A percentile compares a stretch with the other conserved stretches of the same genome.
phyloP scores from a whole-genome alignment of 1,140 invertebrate species.

The Trachelipus rathkii region DNA sequence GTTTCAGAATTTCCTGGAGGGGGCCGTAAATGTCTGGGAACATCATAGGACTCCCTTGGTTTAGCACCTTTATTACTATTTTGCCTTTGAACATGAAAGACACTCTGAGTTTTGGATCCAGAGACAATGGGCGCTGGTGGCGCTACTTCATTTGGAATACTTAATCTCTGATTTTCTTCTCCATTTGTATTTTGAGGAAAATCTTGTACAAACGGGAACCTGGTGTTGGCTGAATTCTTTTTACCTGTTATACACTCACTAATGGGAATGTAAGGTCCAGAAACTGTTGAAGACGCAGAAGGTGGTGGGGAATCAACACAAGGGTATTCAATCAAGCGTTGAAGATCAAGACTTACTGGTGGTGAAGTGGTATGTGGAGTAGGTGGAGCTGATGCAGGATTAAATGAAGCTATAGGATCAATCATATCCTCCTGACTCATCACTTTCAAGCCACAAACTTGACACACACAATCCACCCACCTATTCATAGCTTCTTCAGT shows the following conservation, averaged over 20 bases:
- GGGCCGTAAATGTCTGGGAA: constrained; percentile 24
- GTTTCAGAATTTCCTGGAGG: constrained; percentile 32
- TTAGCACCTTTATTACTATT: constrained; percentile 33
- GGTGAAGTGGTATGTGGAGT: constrained; percentile 32
- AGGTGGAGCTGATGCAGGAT: constrained; percentile 25
- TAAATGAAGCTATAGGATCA: constrained; percentile 55
- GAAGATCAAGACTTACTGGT: constrained; percentile 28
- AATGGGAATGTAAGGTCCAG: constrained; percentile 55
- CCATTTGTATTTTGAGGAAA: not conserved
- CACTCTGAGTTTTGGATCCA: constrained; percentile 18
- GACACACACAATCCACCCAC: constrained; percentile 91
- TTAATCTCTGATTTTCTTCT: constrained; percentile 31
- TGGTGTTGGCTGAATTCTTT: constrained; percentile 52
- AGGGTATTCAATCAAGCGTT: constrained; percentile 48
- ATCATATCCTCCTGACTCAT: constrained; percentile 60
- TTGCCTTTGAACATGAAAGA: not conserved
- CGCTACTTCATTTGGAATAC: constrained; percentile 37
- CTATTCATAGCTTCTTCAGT: constrained; percentile 86
- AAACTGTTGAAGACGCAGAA: constrained; percentile 42
- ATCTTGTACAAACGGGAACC: constrained; percentile 30
- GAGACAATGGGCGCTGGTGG: constrained; percentile 34
- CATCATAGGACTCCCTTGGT: constrained; percentile 32
- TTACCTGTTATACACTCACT: constrained; percentile 83
- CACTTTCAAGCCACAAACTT: constrained; percentile 80
- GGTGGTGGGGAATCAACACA: constrained; percentile 49